A percentile compares a stretch with the other conserved stretches of the same genome.
Conservation (phyloP, 1,140 invertebrate species). For the Microplitis mediator region DNA sequence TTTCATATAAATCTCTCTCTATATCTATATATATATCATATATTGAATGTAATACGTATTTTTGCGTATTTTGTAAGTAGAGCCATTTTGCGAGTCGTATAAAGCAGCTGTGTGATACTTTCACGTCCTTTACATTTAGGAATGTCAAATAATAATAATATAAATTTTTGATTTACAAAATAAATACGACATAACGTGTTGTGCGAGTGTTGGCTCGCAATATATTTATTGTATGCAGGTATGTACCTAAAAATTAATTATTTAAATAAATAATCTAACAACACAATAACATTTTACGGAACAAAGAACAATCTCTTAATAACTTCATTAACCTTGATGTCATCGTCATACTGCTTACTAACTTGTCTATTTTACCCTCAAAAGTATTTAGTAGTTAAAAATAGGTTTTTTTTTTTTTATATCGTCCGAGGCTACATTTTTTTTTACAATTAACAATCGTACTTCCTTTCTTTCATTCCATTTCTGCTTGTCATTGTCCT, state of each 20-base stretch:
- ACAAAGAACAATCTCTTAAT: slow-evolving; percentile 46
- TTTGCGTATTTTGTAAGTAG: neutral
- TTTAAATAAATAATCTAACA: neutral
- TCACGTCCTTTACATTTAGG: slow-evolving; percentile 45
- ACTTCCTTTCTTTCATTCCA: no score
- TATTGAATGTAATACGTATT: no score
- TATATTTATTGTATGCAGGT: neutral
- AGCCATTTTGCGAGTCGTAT: neutral
- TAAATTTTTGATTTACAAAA: neutral
- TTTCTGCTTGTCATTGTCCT: no score
- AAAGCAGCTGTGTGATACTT: neutral
- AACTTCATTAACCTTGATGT: slow-evolving; percentile 57
- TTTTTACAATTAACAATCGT: no score
- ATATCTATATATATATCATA: no score
- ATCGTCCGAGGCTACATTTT: neutral
- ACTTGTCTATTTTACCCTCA: slow-evolving; percentile 41
- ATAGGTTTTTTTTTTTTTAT: slow-evolving; percentile 38
- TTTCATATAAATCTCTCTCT: no score
- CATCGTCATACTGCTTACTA: slow-evolving; percentile 38
- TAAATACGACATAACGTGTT: slow-evolving; percentile 12
- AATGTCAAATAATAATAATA: slow-evolving; percentile 37
- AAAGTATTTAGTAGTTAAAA: slow-evolving; percentile 44
- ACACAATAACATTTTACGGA: slow-evolving; percentile 3
- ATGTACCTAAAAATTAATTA: neutral
- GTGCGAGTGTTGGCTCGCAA: neutral